phyloP scores from a whole-genome alignment of 2,797 vertebrate genomes.

The Spizella passerina region DNA sequence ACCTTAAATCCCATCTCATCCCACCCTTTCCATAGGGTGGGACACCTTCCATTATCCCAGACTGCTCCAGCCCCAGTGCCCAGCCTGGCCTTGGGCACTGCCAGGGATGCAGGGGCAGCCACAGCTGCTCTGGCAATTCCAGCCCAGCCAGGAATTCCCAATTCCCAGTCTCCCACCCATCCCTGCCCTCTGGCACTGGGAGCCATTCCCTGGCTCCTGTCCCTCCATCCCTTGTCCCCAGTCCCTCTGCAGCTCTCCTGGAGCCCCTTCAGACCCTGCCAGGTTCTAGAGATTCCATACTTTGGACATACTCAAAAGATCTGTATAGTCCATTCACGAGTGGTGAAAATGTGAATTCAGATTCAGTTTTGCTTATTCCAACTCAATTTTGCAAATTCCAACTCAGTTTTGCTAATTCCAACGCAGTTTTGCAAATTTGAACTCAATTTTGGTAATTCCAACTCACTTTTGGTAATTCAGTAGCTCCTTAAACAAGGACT shows the following conservation, averaged over 20 bases:
- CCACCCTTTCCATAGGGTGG: no score
- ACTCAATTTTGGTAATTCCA: background rate
- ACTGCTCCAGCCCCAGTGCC: no score
- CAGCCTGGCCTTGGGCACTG: background rate
- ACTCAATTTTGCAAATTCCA: fast-evolving
- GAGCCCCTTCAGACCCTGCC: background rate
- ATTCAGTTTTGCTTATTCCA: background rate
- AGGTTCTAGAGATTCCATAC: background rate
- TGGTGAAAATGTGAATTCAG: background rate
- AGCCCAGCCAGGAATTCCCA: no score
- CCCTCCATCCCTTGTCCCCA: background rate
- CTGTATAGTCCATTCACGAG: fast-evolving
- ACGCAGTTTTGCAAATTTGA: fast-evolving
- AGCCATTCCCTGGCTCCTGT: background rate
- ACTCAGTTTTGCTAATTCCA: background rate
- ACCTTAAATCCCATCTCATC: no score
- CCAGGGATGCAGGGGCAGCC: background rate
- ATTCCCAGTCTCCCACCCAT: no score
- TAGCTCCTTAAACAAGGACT: background rate
- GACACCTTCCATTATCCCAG: no score
- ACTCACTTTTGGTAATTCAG: background rate
- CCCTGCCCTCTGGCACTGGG: no score
- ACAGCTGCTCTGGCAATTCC: background rate
- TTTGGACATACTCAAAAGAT: background rate
- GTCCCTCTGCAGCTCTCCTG: background rate